Percentiles rank a stretch among this genome's conserved stretches.
Conservation (phyloP, 2,797 vertebrate species). For the Huso huso region DNA sequence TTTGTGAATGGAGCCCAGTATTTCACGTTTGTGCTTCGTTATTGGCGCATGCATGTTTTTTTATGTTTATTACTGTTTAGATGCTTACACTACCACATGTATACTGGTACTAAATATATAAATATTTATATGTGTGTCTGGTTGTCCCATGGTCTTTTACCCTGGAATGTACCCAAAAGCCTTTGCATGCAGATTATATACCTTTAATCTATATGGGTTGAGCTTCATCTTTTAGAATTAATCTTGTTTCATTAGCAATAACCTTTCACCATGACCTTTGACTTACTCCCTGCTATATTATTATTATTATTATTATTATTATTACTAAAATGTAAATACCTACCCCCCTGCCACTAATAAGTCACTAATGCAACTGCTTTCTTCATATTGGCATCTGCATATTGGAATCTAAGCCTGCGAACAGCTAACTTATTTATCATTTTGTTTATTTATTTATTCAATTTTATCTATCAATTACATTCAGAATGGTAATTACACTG, state of each 20-base stretch:
- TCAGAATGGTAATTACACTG: no score
- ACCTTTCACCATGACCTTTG: conserved; percentile 47
- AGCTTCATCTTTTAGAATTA: conserved; percentile 13
- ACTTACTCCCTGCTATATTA: conserved; percentile 45
- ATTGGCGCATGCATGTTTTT: not conserved
- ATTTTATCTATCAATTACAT: conserved; percentile 15
- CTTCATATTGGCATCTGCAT: conserved; percentile 10
- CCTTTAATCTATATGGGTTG: conserved; percentile 37
- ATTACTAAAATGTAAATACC: conserved; percentile 32
- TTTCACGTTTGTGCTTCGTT: not conserved
- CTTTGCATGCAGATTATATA: conserved; percentile 59
- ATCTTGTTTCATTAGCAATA: conserved; percentile 25
- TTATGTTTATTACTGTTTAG: not conserved
- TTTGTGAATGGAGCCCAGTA: not conserved
- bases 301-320: conserved; percentile 17
- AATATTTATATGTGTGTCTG: not conserved
- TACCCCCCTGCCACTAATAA: conserved; percentile 27
- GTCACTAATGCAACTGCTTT: conserved; percentile 7
- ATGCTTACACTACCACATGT: no score
- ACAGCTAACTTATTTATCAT: conserved; percentile 31
- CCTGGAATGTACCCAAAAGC: conserved; percentile 44
- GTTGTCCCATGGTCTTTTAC: not conserved
- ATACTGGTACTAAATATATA: no score
- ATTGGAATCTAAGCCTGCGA: conserved; percentile 22
- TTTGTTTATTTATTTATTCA: conserved; percentile 26